These are phyloP conservation scores for Macropodus opercularis DNA, from an alignment of 2,797 vertebrate species.

Conservation along the genomic window DNA sequence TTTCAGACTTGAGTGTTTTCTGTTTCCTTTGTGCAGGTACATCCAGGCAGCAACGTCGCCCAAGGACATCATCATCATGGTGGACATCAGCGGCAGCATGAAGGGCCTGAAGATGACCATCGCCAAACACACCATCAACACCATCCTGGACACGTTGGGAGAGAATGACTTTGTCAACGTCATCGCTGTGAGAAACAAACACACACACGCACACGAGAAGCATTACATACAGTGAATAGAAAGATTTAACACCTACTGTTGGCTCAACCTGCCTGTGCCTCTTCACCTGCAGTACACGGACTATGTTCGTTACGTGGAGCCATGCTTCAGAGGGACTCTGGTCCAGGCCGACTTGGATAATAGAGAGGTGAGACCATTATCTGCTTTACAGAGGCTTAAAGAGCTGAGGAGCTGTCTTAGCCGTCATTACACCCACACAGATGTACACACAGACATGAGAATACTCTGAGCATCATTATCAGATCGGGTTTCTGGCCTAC, in stretches of 20 bases:
- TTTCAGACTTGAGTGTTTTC: too few relatives aligned
- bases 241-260: not conserved
- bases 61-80: slow-evolving; percentile 94
- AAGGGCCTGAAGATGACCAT: slow-evolving; percentile 95
- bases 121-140: slow-evolving; percentile 95
- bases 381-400: slow-evolving; percentile 45
- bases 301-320: slow-evolving; percentile 94
- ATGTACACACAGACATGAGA: not conserved
- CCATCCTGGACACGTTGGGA: slow-evolving; percentile 94
- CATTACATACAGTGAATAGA: too few relatives aligned
- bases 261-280: not conserved
- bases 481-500: slow-evolving; percentile 47
- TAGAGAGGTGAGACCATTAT: slow-evolving; percentile 87
- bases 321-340: slow-evolving; percentile 93
- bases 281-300: slow-evolving; percentile 88
- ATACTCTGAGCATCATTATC: not conserved
- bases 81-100: slow-evolving; percentile 98
- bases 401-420: slow-evolving; percentile 26
- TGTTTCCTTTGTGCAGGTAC: slow-evolving; percentile 83
- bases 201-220: too few relatives aligned
- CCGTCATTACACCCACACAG: slow-evolving; percentile 8
- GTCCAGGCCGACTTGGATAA: slow-evolving; percentile 97
- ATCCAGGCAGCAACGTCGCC: slow-evolving; percentile 97
- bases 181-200: slow-evolving; percentile 86
- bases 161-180: slow-evolving; percentile 99